Percentiles rank a stretch among this genome's conserved stretches.
phyloP scores from a whole-genome alignment of 2,888 invertebrate species.

The Cerastis leucographa region DNA sequence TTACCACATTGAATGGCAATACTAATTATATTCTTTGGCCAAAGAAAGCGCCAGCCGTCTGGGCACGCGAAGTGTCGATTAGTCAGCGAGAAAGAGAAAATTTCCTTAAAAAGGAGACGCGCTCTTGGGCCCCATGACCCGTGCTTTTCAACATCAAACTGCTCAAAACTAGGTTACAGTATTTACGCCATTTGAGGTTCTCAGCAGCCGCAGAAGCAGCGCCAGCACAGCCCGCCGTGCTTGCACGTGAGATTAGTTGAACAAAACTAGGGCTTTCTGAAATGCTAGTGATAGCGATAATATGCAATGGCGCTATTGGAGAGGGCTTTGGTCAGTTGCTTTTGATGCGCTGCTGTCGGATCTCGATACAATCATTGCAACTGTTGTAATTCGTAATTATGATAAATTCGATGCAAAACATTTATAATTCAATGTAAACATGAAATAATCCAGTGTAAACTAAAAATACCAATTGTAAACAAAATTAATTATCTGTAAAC shows the following conservation, averaged over 20 bases:
- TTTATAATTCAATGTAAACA: neutral
- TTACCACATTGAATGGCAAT: neutral
- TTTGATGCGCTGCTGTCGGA: neutral
- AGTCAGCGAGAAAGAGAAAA: no score
- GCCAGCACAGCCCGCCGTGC: no score
- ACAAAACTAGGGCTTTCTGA: no score
- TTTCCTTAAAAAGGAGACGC: neutral
- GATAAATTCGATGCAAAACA: no score
- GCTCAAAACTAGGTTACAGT: neutral
- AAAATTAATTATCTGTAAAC: no score
- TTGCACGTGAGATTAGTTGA: no score
- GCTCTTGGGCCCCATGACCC: neutral
- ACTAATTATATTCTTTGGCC: neutral
- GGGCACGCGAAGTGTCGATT: neutral
- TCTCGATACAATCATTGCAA: neutral
- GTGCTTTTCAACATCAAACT: neutral
- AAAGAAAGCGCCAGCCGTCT: neutral
- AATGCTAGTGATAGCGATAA: no score
- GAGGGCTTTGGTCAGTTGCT: neutral
- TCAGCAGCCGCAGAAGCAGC: no score
- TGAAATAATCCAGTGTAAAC: neutral
- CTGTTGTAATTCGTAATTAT: neutral
- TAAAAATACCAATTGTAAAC: neutral
- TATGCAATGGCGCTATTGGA: neutral
- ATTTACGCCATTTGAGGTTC: no score